Conservation (phyloP, 2,888 invertebrate genomes). For the Capitulum mitella region DNA sequence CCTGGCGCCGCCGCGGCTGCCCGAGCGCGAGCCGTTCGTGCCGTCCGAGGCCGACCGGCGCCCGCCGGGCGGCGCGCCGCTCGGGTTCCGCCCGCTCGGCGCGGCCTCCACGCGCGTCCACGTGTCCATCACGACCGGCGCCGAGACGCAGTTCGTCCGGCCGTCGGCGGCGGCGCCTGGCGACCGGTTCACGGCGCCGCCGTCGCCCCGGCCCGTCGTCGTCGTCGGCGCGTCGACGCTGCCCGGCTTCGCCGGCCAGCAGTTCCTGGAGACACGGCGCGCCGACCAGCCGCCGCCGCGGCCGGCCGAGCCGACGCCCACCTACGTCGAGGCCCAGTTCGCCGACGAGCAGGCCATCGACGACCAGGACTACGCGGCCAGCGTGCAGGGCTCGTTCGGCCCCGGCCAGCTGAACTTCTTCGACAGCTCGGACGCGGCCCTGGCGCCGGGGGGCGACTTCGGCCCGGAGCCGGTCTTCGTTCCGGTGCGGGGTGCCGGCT, state of each 20-base stretch:
- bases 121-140: constrained; percentile 8
- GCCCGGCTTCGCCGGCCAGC: not conserved
- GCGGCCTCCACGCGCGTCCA: not conserved
- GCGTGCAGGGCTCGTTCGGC: constrained; percentile 5
- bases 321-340: not conserved
- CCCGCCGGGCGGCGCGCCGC: not conserved
- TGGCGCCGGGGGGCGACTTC: too few species aligned
- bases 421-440: not conserved
- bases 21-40: not conserved
- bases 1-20: not conserved
- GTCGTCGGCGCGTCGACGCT: not conserved
- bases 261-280: not conserved
- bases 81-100: not conserved
- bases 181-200: not conserved
- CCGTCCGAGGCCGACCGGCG: not conserved
- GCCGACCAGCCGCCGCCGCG: not conserved
- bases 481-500: too few species aligned
- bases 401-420: not conserved
- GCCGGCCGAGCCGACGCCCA: not conserved
- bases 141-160: not conserved
- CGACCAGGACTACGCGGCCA: not conserved
- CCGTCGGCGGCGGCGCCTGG: not conserved
- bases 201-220: not conserved
- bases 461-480: not conserved
- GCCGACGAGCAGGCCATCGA: not conserved